Conservation (phyloP, 2,888 invertebrate genomes). For the Leucozona laternaria region DNA sequence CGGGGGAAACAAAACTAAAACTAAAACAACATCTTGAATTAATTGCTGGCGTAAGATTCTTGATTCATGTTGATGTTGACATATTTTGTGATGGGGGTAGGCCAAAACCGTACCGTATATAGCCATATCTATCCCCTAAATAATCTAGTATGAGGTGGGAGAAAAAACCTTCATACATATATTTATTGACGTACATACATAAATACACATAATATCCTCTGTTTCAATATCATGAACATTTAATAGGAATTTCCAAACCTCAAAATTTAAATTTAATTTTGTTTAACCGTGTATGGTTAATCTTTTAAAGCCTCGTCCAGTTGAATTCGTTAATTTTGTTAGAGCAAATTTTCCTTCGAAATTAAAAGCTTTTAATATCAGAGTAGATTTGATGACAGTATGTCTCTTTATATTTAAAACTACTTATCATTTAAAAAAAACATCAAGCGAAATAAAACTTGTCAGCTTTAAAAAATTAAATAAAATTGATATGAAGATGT, state of each 20-base stretch:
- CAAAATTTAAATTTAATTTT: constrained; percentile 7
- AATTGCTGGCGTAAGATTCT: constrained; percentile 43
- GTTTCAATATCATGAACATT: not conserved
- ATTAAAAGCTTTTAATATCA: no score
- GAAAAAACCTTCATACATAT: not conserved
- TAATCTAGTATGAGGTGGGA: not conserved
- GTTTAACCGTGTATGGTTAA: not conserved
- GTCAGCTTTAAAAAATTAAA: no score
- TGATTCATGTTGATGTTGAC: constrained; percentile 68
- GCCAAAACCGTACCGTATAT: no score
- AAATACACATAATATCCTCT: not conserved
- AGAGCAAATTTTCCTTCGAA: not conserved
- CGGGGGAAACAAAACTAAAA: constrained; percentile 9
- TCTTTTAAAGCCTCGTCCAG: not conserved
- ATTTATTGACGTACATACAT: not conserved
- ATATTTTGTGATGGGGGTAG: constrained; percentile 30
- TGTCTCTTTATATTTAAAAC: no score
- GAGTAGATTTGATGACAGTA: no score
- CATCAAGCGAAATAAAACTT: no score
- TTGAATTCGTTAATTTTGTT: not conserved
- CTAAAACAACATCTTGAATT: constrained; percentile 51
- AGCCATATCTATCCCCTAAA: constrained; percentile 3
- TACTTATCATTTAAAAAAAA: no score
- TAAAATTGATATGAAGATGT: no score
- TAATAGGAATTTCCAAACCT: not conserved